Evolutionary conservation across 2,888 invertebrate genomes (phyloP), one percentile per base, ranked within the genome.

Genomic region (Colletes collaris): DNA sequence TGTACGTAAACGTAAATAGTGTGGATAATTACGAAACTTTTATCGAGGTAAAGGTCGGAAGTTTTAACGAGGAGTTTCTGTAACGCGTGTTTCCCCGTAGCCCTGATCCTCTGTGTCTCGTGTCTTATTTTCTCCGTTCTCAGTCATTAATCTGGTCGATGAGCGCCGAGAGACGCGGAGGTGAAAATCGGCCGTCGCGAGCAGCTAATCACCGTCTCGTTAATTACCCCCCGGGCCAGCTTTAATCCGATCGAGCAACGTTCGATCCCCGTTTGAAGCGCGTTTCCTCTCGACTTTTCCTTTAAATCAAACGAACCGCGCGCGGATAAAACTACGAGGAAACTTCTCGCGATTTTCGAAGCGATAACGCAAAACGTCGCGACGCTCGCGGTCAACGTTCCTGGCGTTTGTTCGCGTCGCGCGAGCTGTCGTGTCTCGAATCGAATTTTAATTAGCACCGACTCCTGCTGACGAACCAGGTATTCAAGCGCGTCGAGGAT

Each of bases 191-290:
- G 52, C 35, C 56, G 55, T 73, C 58, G 56, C 58, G 46, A 74
- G 65, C 69, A 56, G 58, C 70, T 67, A 83, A 85, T 81, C 70
- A 75, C 53, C 44, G 59, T n/a, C 60, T 66, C 59, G 75, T 84
- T 86, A 86, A 84, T 83, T 78, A 81, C 55, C 19, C 5, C 49
- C 4, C 46, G 46, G 27, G 10, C 52, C 4, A 4, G 8, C 37
- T 70, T 73, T 78, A 80, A 84, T 76, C 64, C 65, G 68, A 78
- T 70, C 68, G 67, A 65, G 53, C 62, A 66, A 27, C 52, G 60
- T n/a, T 78, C 67, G 19, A 19, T 58, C 40, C 50, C 60, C 19
- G 13, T 3, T 49, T n/a, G 65, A 56, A 27, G 3, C 66, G 52
- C 60, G 55, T 55, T 76, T 37, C 59, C 40, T 64, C 49, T 46